Base-by-base conservation (phyloP, 2,888 invertebrate species). In the Sminthurinus aureus region DNA sequence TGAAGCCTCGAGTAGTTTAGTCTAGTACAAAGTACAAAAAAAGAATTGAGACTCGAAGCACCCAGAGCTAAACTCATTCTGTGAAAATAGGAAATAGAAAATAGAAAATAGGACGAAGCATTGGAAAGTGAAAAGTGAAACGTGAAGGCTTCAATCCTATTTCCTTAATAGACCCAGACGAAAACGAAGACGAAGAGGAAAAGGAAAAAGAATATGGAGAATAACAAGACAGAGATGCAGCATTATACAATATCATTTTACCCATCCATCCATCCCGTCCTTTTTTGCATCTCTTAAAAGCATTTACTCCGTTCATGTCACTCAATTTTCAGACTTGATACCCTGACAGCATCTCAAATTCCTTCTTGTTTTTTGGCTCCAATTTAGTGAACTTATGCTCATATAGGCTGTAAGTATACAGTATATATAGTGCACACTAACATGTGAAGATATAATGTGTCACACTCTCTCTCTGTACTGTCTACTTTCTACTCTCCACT, bases 221-320 rank as follows among this genome's bases (percentile, higher is more conserved):
- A n/a, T 79, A 20, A 66, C 15, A n/a, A 58, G 77, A 64, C 22
- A 77, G 66, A 78, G 71, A 71, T 71, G 71, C 71, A 52, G n/a
- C 52, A 52, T 80, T 52, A 80, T n/a, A n/a, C n/a, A n/a, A n/a
- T 71, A 73, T 52, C 80, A 58, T 80, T 80, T 80, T 71, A 80
- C 51, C 22, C 22, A 71, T 52, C 73, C 79, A 69, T 79, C 38
- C 79, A 26, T 38, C 38, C 38, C n/a, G n/a, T n/a, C n/a, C n/a
- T n/a, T 38, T 38, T 38, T 51, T 22, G 52, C 80, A 67, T 20
- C 71, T 80, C 80, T 11, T 52, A 50, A 80, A 80, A 80, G 69
- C 80, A 73, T 80, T 80, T 38, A 38, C 38, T 38, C 1, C 38
- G 6, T 6, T 80, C 51, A 20, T 38, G 38, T 77, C 22, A 58